A percentile compares a stretch with the other conserved stretches of the same genome.
These are phyloP conservation scores for Rhegmatorhina hoffmannsi DNA, from an alignment of 2,113 vertebrate species.

Conservation along the genomic window DNA sequence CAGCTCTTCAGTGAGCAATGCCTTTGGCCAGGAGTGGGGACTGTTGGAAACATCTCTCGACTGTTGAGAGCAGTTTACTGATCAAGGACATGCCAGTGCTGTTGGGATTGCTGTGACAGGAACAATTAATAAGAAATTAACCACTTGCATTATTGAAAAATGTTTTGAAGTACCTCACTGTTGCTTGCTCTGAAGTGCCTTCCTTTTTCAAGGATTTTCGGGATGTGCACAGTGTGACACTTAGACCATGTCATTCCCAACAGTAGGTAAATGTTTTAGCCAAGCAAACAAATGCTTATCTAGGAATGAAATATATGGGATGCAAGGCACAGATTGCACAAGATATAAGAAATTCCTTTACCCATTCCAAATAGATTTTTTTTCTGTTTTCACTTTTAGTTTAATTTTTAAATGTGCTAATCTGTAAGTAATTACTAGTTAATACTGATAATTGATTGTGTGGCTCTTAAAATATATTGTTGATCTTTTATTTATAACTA, in stretches of 20 bases:
- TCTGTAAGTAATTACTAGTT: slow-evolving; percentile 16
- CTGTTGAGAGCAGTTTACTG: neutral
- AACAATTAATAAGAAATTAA: neutral
- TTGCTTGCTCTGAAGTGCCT: neutral
- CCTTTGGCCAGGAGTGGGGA: neutral
- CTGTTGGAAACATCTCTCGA: neutral
- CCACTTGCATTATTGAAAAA: neutral
- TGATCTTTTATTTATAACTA: slow-evolving; percentile 42
- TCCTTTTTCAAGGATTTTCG: neutral
- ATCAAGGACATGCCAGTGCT: neutral
- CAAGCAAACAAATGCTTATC: neutral
- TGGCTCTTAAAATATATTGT: slow-evolving; percentile 21
- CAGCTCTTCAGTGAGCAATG: neutral
- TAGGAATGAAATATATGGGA: neutral
- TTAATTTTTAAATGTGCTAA: neutral
- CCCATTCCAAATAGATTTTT: neutral
- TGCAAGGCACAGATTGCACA: neutral
- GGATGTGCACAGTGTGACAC: neutral
- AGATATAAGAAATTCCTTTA: neutral
- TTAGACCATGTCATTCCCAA: neutral
- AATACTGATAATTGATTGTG: neutral
- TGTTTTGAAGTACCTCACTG: neutral
- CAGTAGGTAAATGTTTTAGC: neutral
- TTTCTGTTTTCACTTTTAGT: neutral
- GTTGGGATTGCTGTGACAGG: neutral